Evolutionary conservation across 2,797 vertebrate species (phyloP).

Genomic region (Danio kyathit): DNA sequence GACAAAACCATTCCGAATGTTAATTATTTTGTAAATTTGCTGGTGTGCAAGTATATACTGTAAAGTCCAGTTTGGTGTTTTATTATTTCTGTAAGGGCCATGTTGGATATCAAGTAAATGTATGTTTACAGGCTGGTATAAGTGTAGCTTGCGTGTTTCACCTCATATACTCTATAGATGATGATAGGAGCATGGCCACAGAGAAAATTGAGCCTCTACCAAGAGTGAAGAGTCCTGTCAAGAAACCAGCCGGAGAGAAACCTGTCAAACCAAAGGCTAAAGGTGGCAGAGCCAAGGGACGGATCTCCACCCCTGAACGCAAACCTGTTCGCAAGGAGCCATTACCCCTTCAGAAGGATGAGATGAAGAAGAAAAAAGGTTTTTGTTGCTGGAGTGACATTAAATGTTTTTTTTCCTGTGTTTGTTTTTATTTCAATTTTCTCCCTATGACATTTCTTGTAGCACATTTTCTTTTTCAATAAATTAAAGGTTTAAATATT

Average conservation of each 20-base stretch:
- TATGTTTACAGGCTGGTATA: conserved; percentile 3
- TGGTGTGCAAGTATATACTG: not conserved
- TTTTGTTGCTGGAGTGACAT: conserved; percentile 67
- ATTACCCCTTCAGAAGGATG: conserved; percentile 91
- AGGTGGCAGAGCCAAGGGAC: conserved; percentile 88
- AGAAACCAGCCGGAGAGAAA: conserved; percentile 88
- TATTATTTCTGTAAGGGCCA: not conserved
- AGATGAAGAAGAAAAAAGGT: conserved; percentile 99
- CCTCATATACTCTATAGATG: conserved; percentile 80
- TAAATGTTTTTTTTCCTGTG: not conserved
- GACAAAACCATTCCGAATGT: not conserved
- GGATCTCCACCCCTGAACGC: conserved; percentile 94
- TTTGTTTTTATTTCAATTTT: conserved; percentile 16
- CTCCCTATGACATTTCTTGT: conserved; percentile 3
- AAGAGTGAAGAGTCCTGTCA: conserved; percentile 81
- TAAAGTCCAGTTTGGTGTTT: not conserved
- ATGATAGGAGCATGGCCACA: conserved; percentile 94
- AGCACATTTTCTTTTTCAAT: not conserved
- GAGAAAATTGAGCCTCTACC: conserved; percentile 87
- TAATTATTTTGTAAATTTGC: not conserved
- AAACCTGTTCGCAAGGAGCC: conserved; percentile 93
- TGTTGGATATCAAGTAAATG: conserved; percentile 11
- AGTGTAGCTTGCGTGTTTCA: conserved; percentile 33
- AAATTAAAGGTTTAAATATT: conserved; percentile 2
- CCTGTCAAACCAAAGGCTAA: conserved; percentile 75